These are phyloP conservation scores for Buceros bicornis DNA, from an alignment of 2,797 vertebrate genomes.

Conservation along the genomic window DNA sequence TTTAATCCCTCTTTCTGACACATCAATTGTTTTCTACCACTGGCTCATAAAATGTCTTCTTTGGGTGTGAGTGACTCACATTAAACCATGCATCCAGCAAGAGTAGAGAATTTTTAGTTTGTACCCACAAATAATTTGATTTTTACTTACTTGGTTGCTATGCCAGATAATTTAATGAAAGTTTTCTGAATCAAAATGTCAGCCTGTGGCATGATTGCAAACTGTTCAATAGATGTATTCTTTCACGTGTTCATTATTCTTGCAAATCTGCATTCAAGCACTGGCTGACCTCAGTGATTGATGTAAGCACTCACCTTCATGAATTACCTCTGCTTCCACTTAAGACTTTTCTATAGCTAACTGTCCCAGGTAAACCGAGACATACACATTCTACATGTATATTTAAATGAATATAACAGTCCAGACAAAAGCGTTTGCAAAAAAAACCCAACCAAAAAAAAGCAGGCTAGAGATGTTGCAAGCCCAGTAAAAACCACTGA, in stretches of 20 bases:
- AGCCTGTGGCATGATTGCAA: constrained; percentile 22
- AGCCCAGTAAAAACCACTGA: not conserved
- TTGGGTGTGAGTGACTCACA: not conserved
- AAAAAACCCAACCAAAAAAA: not conserved
- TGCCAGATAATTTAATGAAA: constrained; percentile 54
- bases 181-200: constrained; percentile 57
- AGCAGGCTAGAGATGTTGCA: not conserved
- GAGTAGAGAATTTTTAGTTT: not conserved
- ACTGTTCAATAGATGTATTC: not conserved
- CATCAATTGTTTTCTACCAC: not conserved
- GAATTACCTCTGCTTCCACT: not conserved
- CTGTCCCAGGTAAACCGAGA: not conserved
- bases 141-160: constrained; percentile 50
- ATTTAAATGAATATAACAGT: not conserved
- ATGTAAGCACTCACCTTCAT: not conserved
- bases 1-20: not conserved
- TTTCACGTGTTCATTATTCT: constrained; percentile 1
- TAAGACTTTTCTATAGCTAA: not conserved
- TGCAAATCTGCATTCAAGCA: not conserved
- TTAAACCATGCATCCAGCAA: not conserved
- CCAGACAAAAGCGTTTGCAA: not conserved
- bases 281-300: not conserved
- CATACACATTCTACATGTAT: not conserved
- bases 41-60: not conserved
- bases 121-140: constrained; percentile 29